Evolutionary conservation across 2,888 invertebrate genomes (phyloP), one percentile per base, ranked within the genome.

Genomic region (Morpho deidamia): DNA sequence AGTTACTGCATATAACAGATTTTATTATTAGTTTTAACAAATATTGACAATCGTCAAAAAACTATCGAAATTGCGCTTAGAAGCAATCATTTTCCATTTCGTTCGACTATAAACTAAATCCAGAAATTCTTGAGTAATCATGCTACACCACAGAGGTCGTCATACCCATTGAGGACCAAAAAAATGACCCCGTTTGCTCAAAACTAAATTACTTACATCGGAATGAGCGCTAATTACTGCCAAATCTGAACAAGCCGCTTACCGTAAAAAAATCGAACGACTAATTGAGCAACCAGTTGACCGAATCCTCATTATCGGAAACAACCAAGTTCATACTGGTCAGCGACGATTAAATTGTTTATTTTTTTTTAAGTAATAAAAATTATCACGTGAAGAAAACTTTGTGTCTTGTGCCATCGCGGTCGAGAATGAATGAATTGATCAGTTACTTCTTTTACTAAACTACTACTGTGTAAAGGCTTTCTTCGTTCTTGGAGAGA

Each of bases 191-290:
- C 23, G 23, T 23, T 23, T 23, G 23, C 23, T 23, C 44, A 48
- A 60, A 68, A 66, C 68, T 66, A 69, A 65, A 67, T 58, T 54
- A 63, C 62, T 69, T 69, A 65, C 68, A 66, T 76, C 72, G 76
- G 73, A 75, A 76, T 72, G 62, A 60, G 66, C 60, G 65, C 71
- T 78, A 80, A 81, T 81, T 76, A 69, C 69, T 59, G 63, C 65
- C 68, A 72, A 76, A 73, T 72, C 66, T 68, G 69, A 66, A 70
- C 72, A 65, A 70, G 70, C 59, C 54, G 60, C 64, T 61, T 63
- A 64, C 60, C 62, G 72, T 69, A 82, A 83, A 83, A 84, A 39
- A 81, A 58, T 65, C 56, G 60, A 63, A 72, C 76, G 75, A 79
- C 78, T 81, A 83, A 83, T 81, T 80, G 76, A 74, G 47, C 51